Evolutionary conservation across 2,888 invertebrate genomes (phyloP).

Genomic region (Zygaena filipendulae): DNA sequence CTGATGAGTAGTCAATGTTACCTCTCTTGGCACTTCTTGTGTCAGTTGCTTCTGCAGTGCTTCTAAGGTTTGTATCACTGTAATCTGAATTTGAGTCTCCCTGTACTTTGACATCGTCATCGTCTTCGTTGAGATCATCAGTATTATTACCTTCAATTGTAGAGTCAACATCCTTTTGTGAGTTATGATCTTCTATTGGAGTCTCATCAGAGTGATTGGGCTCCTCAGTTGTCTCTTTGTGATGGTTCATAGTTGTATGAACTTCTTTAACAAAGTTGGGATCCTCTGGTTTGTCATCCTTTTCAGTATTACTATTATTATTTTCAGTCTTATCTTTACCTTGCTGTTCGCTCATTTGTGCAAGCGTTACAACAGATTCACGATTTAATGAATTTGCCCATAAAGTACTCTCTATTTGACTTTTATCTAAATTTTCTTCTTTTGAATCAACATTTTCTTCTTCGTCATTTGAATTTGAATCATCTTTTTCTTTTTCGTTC

Average conservation of each 20-base stretch:
- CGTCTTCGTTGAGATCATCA: constrained; percentile 54
- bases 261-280: no score
- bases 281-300: no score
- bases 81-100: constrained; percentile 52
- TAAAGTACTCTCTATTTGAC: constrained; percentile 14
- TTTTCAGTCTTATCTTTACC: constrained; percentile 2
- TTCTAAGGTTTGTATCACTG: constrained; percentile 44
- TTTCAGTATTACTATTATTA: constrained; percentile 1
- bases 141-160: constrained; percentile 50
- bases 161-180: constrained; percentile 29
- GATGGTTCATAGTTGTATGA: no score
- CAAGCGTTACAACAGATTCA: no score
- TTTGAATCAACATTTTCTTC: constrained; percentile 19
- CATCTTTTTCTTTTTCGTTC: constrained; percentile 10
- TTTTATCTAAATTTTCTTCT: constrained; percentile 17
- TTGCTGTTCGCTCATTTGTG: not conserved
- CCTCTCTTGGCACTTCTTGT: constrained; percentile 54
- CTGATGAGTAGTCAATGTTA: constrained; percentile 52
- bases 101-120: constrained; percentile 65
- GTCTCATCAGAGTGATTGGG: no score
- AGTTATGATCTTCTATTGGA: constrained; percentile 16
- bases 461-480: constrained; percentile 16
- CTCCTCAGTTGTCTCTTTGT: no score
- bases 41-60: constrained; percentile 42
- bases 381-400: no score